Conservation (phyloP, 2,113 vertebrate genomes). For the Aythya baeri region DNA sequence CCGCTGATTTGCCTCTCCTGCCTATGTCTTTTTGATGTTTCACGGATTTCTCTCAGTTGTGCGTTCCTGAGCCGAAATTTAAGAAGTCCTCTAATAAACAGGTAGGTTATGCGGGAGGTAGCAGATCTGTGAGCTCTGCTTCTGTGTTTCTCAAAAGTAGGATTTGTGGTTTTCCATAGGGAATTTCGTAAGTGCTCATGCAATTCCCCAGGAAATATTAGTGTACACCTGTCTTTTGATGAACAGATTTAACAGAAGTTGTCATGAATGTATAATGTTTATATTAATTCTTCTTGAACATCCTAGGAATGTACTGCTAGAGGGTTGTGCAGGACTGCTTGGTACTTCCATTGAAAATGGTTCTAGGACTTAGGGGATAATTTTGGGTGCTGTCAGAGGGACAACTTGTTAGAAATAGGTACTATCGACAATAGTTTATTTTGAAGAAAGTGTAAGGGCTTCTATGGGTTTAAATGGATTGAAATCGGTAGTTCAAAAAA, state of each 20-base stretch:
- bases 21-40: fast-evolving
- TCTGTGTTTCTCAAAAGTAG: neutral
- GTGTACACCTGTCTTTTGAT: neutral
- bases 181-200: neutral
- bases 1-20: fast-evolving
- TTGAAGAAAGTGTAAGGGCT: neutral
- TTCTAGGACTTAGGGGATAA: neutral
- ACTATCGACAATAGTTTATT: neutral
- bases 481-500: neutral
- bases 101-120: fast-evolving
- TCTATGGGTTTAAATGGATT: neutral
- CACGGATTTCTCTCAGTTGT: fast-evolving
- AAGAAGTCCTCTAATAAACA: neutral
- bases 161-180: neutral
- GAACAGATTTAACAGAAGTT: neutral
- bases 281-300: neutral
- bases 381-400: neutral
- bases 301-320: neutral
- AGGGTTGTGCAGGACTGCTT: neutral
- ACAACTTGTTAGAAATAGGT: neutral
- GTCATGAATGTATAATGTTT: neutral
- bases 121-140: neutral
- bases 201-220: neutral
- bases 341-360: neutral
- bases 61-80: too few relatives aligned